Conservation (phyloP, 2,888 invertebrate species). For the Pseudoips prasinana region DNA sequence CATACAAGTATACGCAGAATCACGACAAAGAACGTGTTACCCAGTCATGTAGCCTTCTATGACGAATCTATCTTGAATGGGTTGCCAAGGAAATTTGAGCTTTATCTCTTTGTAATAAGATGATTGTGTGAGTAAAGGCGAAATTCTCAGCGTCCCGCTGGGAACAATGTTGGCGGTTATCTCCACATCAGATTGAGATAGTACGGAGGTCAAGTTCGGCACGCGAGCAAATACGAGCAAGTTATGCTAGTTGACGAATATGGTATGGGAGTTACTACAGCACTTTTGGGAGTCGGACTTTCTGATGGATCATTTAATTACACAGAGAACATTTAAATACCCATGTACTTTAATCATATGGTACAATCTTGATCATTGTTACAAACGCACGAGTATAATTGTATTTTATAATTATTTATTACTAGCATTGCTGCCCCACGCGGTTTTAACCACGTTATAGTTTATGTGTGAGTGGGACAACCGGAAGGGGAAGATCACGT, state of each 20-base stretch:
- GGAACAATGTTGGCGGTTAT: constrained; percentile 72
- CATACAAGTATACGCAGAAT: constrained; percentile 53
- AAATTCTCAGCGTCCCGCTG: constrained; percentile 60
- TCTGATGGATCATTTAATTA: constrained; percentile 21
- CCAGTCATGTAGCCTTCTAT: constrained; percentile 60
- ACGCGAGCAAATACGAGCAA: constrained; percentile 58
- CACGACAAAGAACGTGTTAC: constrained; percentile 66
- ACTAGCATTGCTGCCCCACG: too few relatives aligned
- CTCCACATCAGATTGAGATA: constrained; percentile 72
- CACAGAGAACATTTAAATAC: background rate
- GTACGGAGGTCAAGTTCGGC: constrained; percentile 69
- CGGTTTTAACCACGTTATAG: too few relatives aligned
- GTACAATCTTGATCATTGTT: too few relatives aligned
- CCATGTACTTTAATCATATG: too few relatives aligned
- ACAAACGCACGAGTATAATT: too few relatives aligned
- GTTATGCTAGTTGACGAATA: constrained; percentile 51
- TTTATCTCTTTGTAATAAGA: constrained; percentile 37
- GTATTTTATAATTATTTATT: too few relatives aligned
- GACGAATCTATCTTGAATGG: constrained; percentile 58
- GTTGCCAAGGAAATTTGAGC: constrained; percentile 30
- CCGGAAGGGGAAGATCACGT: too few relatives aligned
- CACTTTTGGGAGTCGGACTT: constrained; percentile 27
- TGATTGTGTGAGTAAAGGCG: constrained; percentile 27
- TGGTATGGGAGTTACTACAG: constrained; percentile 40
- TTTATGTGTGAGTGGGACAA: too few relatives aligned